These are phyloP conservation scores for Lagocephalus sceleratus DNA, from an alignment of 2,797 vertebrate genomes.

Conservation along the genomic window DNA sequence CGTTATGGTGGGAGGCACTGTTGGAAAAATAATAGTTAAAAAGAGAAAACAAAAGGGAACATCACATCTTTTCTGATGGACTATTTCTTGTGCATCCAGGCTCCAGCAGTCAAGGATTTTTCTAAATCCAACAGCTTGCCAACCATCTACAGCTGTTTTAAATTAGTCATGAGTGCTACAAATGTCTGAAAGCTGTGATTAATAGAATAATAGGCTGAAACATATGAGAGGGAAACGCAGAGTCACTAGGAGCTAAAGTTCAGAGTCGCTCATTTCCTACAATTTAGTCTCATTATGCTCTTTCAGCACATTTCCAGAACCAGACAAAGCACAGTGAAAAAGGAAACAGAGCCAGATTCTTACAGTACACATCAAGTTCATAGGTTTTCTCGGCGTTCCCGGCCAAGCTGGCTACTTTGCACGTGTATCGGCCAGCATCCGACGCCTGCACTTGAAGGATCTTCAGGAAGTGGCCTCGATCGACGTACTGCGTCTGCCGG, in stretches of 20 bases:
- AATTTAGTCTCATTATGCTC: not conserved
- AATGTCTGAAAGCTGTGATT: constrained; percentile 17
- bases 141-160: constrained; percentile 19
- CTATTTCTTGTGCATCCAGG: not conserved
- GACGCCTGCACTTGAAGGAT: constrained; percentile 82
- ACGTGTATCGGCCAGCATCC: constrained; percentile 83
- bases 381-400: constrained; percentile 85
- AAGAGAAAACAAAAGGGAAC: not conserved
- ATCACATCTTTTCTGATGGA: not conserved
- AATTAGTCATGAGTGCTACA: constrained; percentile 25
- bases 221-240: constrained; percentile 2
- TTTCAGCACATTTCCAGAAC: not conserved
- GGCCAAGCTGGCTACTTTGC: constrained; percentile 80
- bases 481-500: constrained; percentile 81
- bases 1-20: constrained; percentile 90
- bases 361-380: constrained; percentile 87
- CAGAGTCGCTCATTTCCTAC: not conserved
- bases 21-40: not conserved
- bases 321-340: not conserved
- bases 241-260: constrained; percentile 5
- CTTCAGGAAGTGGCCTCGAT: constrained; percentile 87
- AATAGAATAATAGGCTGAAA: constrained; percentile 9
- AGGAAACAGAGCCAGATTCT: constrained; percentile 27
- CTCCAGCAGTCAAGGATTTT: not conserved
- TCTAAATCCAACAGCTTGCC: constrained; percentile 3